A percentile compares a stretch with the other conserved stretches of the same genome.
These are phyloP conservation scores for Vulpes ferrilata DNA, from an alignment of 2,113 vertebrate genomes.

Conservation along the genomic window DNA sequence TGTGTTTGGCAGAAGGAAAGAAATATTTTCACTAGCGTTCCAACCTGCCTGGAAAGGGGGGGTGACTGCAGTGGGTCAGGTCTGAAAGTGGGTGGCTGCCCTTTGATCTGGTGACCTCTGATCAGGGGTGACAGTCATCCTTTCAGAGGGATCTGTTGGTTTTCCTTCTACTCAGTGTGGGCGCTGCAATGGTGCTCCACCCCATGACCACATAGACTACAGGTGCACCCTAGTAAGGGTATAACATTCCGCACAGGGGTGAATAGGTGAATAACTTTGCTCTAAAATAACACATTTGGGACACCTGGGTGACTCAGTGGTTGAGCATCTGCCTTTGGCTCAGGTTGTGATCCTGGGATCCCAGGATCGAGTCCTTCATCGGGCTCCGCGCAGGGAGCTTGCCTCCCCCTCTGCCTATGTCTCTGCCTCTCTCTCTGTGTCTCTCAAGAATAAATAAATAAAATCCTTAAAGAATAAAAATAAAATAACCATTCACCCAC, in stretches of 20 bases:
- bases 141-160: conserved; percentile 3
- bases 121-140: not conserved
- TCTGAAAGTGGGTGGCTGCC: conserved; percentile 53
- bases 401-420: too few species aligned
- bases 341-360: too few species aligned
- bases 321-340: too few species aligned
- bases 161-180: not conserved
- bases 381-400: too few species aligned
- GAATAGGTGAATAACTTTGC: too few species aligned
- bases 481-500: not conserved
- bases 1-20: conserved; percentile 75
- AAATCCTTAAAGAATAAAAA: too few species aligned
- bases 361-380: too few species aligned
- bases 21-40: conserved; percentile 82
- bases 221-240: fast-evolving
- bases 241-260: fast-evolving
- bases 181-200: fast-evolving
- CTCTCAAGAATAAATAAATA: too few species aligned
- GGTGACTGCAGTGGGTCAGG: not conserved
- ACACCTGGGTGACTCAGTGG: too few species aligned
- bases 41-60: conserved; percentile 72
- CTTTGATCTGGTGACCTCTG: conserved; percentile 47
- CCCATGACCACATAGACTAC: not conserved
- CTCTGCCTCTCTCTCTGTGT: too few species aligned
- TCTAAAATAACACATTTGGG: too few species aligned